Conservation (phyloP, 1,140 invertebrate genomes). For the Prorops nasuta region DNA sequence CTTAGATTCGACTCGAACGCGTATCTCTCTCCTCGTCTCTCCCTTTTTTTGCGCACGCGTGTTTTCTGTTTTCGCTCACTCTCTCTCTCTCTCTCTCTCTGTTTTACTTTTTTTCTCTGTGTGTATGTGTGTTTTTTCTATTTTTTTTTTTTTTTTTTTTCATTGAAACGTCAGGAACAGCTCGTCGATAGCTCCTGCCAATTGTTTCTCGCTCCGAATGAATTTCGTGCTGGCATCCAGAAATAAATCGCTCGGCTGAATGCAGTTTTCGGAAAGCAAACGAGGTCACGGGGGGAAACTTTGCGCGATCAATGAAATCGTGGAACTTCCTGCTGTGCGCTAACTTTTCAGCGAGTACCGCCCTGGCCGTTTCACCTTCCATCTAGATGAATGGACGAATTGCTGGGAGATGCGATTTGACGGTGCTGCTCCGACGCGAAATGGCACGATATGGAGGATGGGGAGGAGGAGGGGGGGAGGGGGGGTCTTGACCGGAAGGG, state of each 20-base stretch:
- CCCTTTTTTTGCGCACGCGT: neutral
- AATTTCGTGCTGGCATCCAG: no score
- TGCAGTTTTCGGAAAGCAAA: constrained; percentile 5
- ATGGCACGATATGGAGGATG: no score
- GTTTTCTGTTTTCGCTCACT: neutral
- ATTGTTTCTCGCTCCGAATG: no score
- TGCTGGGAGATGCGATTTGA: no score
- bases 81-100: no score
- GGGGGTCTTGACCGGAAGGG: no score
- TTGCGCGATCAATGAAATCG: constrained; percentile 28
- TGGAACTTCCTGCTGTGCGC: constrained; percentile 19
- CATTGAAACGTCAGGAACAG: no score
- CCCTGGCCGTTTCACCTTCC: constrained; percentile 7
- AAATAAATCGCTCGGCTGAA: neutral
- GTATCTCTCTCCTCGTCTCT: neutral
- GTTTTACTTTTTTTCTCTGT: no score
- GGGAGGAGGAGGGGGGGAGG: no score
- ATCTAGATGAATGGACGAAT: constrained; percentile 15
- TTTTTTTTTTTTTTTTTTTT: no score
- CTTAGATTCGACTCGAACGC: neutral
- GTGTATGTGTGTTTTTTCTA: no score
- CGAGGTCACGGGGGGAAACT: constrained; percentile 12
- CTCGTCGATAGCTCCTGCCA: no score
- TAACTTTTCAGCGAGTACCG: constrained; percentile 18
- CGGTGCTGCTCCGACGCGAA: constrained; percentile 25